Evolutionary conservation across 1,140 invertebrate genomes (phyloP).

Genomic region (Drosophila trapezifrons): DNA sequence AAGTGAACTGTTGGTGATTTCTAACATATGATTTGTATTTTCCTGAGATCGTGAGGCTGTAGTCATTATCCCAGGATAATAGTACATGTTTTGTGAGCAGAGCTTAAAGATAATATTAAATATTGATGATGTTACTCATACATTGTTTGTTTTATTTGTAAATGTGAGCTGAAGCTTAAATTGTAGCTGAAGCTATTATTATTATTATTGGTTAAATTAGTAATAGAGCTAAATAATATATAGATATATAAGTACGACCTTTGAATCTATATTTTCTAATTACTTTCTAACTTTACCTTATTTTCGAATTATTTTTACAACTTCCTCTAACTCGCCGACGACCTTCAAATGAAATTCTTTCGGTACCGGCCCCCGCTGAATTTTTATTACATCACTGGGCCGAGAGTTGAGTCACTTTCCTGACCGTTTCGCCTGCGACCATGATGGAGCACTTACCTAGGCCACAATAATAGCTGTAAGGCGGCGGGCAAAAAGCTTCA

Average conservation of each 20-base stretch:
- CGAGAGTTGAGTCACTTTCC: conserved; percentile 63
- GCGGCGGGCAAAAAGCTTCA: conserved; percentile 58
- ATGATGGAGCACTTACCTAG: conserved; percentile 73
- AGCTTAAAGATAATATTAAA: too few species aligned
- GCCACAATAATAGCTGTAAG: conserved; percentile 46
- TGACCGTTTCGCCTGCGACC: conserved; percentile 38
- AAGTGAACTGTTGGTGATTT: background rate
- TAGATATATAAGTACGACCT: too few species aligned
- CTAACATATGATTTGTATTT: background rate
- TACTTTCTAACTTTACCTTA: background rate
- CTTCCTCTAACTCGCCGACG: conserved; percentile 10
- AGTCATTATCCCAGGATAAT: background rate
- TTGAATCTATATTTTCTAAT: background rate
- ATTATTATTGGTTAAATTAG: too few species aligned
- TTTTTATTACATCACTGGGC: conserved; percentile 66
- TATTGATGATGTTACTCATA: too few species aligned
- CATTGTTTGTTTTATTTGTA: too few species aligned
- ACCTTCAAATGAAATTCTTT: conserved; percentile 64
- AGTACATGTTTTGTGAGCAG: too few species aligned
- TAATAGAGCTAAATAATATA: too few species aligned
- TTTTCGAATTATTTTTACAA: background rate
- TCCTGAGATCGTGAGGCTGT: background rate
- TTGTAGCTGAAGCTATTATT: too few species aligned
- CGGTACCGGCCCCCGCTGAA: conserved; percentile 3
- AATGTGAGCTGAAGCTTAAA: too few species aligned